Conservation (phyloP, 2,797 vertebrate species). For the Pseudochaenichthys georgianus region DNA sequence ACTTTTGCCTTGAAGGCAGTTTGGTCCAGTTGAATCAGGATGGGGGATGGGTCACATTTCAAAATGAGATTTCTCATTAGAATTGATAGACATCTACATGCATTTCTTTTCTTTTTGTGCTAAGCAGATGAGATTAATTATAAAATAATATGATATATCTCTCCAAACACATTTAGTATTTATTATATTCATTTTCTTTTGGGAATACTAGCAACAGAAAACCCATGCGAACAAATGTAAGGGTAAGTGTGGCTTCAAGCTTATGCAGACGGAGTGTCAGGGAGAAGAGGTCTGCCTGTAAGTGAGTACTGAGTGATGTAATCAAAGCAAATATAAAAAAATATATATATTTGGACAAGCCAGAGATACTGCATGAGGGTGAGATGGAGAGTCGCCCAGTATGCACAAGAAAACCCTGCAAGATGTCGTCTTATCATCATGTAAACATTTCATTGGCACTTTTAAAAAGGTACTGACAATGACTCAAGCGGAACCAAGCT, state of each 20-base stretch:
- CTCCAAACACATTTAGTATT: constrained; percentile 6
- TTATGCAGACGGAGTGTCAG: constrained; percentile 24
- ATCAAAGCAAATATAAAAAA: constrained; percentile 49
- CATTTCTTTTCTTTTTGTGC: constrained; percentile 4
- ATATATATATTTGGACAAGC: constrained; percentile 60
- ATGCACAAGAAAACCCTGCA: constrained; percentile 23
- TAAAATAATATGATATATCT: background rate
- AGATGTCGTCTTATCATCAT: constrained; percentile 17
- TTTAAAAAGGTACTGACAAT: constrained; percentile 12
- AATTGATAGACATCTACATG: constrained; percentile 34
- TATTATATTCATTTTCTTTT: constrained; percentile 14
- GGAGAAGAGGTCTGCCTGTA: constrained; percentile 34
- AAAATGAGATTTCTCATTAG: constrained; percentile 63
- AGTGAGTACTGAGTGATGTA: constrained; percentile 47
- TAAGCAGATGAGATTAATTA: constrained; percentile 9
- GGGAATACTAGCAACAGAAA: background rate
- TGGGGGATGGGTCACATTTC: constrained; percentile 61
- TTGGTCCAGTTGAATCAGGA: constrained; percentile 37
- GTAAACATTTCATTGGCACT: constrained; percentile 15
- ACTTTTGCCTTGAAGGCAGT: constrained; percentile 63
- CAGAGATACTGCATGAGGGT: constrained; percentile 29
- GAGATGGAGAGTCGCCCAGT: constrained; percentile 25
- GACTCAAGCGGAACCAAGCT: constrained; percentile 6
- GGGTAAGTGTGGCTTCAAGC: constrained; percentile 6
- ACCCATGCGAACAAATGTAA: constrained; percentile 1